Base-by-base conservation (phyloP, 2,888 invertebrate species). In the Chalcis sispes region DNA sequence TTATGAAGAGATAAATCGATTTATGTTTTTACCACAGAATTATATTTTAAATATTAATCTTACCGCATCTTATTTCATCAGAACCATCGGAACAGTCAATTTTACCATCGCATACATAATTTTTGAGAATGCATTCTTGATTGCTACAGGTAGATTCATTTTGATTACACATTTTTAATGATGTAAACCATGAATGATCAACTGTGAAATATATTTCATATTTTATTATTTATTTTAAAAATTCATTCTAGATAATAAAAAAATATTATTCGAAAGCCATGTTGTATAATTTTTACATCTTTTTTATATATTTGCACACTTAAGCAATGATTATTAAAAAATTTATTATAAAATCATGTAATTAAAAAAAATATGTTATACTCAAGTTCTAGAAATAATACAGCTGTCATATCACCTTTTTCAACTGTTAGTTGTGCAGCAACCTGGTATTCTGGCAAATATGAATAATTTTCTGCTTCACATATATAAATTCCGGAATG, bases 11-110 rank as follows among this genome's bases (percentile, higher is more conserved):
- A 5, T 1, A 48, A 48, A 18, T n/a, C n/a, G n/a, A n/a, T n/a
- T n/a, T n/a, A n/a, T 36, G 10, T 10, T 36, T 36, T 48, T 50
- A 20, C 20, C 18, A 18, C 13, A n/a, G 52, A 62, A 56, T 23
- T 64, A 10, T 13, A 7, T 36, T 36, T 36, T 7, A 7, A 7
- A 36, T 7, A 36, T 36, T n/a, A 77, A 81, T 92, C 92, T 92
- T 91, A 94, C 96, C 93, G 90, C 98, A 98, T 83, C 94, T 92
- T 80, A 93, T 92, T 90, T 98, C 98, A 88, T 98, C 98, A 0
- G 96, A 96, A 54, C 95, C 93, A 89, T 98, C 98, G 0, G 91
- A 88, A 83, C 97, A 97, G 85, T 96, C 95, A n/a, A 89, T 89
- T 50, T 91, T 90, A 8, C 93, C 94, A 84, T 97, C 93, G 83